Evolutionary conservation across 2,797 vertebrate species (phyloP).

Genomic region (Smutsia temminckii): DNA sequence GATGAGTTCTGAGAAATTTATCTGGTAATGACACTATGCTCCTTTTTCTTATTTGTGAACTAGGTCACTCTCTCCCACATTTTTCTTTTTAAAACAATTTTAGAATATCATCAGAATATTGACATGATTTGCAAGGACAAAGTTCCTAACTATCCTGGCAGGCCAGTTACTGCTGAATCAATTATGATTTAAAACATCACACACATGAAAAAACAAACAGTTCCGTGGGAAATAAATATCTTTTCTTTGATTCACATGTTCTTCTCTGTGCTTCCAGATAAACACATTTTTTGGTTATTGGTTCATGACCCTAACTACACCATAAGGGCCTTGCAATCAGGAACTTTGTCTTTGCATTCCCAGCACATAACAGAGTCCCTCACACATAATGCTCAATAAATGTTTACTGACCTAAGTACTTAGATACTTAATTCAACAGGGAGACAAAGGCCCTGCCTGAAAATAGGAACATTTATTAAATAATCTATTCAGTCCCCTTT

Average conservation of each 20-base stretch:
- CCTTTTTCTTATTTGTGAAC: slow-evolving; percentile 44
- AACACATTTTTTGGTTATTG: not conserved
- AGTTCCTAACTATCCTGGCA: slow-evolving; percentile 50
- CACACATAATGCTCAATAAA: not conserved
- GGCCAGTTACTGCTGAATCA: slow-evolving; percentile 61
- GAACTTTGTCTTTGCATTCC: slow-evolving; percentile 26
- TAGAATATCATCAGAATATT: slow-evolving; percentile 62
- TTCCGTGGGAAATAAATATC: slow-evolving; percentile 62
- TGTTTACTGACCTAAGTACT: slow-evolving; percentile 4
- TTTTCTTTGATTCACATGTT: slow-evolving; percentile 33
- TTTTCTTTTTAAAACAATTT: slow-evolving; percentile 68
- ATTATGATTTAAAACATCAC: slow-evolving; percentile 60
- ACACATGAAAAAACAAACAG: slow-evolving; percentile 59
- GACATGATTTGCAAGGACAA: slow-evolving; percentile 53
- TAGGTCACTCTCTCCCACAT: slow-evolving; percentile 47
- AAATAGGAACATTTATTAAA: not conserved
- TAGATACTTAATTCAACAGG: not conserved
- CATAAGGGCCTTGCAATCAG: not conserved
- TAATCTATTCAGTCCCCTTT: not conserved
- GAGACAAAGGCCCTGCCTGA: not conserved
- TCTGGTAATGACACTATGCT: not conserved
- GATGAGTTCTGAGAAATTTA: slow-evolving; percentile 44
- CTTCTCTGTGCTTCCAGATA: slow-evolving; percentile 17
- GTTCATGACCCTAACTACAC: not conserved
- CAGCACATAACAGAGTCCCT: not conserved